Conservation (phyloP, 2,797 vertebrate genomes). For the Tapirus indicus region DNA sequence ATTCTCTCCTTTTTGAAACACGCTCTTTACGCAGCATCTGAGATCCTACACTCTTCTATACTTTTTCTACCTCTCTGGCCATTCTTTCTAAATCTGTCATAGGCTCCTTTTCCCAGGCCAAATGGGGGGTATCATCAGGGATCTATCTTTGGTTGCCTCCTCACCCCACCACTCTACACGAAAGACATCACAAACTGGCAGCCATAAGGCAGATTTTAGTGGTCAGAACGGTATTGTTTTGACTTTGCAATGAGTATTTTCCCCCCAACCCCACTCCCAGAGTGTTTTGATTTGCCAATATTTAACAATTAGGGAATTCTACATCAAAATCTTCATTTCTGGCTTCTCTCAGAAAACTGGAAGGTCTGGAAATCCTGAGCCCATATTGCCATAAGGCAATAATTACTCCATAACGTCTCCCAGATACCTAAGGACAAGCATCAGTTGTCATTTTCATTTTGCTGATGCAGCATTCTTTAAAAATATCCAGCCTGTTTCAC, state of each 20-base stretch:
- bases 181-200: slow-evolving; percentile 16
- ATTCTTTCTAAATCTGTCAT: slow-evolving; percentile 36
- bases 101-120: neutral
- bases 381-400: neutral
- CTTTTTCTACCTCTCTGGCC: neutral
- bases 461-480: neutral
- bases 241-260: neutral
- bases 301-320: neutral
- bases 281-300: neutral
- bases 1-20: slow-evolving; percentile 39
- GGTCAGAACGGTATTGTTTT: neutral
- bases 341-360: neutral
- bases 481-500: neutral
- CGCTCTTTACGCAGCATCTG: slow-evolving; percentile 36
- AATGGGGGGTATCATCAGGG: neutral
- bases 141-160: neutral
- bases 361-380: neutral
- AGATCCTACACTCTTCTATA: neutral
- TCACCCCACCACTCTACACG: neutral
- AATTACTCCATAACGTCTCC: neutral
- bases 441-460: slow-evolving; percentile 18
- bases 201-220: neutral
- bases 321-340: neutral
- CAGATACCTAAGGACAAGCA: neutral
- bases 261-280: neutral